phyloP scores from a whole-genome alignment of 1,140 invertebrate species.

The Rhopalosiphum maidis region DNA sequence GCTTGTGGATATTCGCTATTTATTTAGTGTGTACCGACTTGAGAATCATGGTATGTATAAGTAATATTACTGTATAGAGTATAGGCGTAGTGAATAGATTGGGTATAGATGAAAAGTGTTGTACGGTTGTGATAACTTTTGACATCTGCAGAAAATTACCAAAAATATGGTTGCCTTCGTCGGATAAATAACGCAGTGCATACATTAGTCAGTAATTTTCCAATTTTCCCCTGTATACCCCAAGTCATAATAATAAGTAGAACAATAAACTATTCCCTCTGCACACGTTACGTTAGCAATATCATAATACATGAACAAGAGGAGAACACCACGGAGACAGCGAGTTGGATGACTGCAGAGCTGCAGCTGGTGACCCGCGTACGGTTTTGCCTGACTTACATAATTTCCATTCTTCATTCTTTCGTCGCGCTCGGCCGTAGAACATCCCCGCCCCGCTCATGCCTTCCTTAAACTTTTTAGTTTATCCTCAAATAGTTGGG shows the following conservation, averaged over 20 bases:
- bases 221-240: background rate
- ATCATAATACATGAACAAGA: too few relatives aligned
- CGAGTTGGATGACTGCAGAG: background rate
- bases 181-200: background rate
- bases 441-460: too few relatives aligned
- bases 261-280: background rate
- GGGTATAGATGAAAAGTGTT: background rate
- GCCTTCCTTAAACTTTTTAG: too few relatives aligned
- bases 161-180: background rate
- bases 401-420: background rate
- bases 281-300: too few relatives aligned
- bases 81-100: background rate
- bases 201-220: background rate
- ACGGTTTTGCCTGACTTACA: background rate
- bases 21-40: background rate
- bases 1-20: background rate
- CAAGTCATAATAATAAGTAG: background rate
- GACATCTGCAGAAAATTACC: background rate
- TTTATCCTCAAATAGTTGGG: conserved; percentile 24
- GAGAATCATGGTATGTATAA: background rate
- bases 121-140: background rate
- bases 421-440: background rate
- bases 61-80: background rate
- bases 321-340: background rate
- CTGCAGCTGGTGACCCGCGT: background rate